Percentiles rank a stretch among this genome's conserved stretches.
Evolutionary conservation across 92 coral and sea anemone genomes (phyloP).

Genomic region (Plumapathes pennacea): DNA sequence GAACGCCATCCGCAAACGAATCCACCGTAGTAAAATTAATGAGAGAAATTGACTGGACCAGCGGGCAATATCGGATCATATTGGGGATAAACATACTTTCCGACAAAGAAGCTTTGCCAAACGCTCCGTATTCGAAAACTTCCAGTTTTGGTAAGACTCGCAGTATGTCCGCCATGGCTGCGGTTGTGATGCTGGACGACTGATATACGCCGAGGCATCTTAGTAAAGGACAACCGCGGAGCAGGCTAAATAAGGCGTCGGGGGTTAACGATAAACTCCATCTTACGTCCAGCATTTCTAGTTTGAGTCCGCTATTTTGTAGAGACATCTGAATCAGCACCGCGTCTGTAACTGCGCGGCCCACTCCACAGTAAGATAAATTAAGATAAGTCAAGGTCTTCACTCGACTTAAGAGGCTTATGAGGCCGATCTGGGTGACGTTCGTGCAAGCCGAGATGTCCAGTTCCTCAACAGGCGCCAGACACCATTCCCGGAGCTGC

Average conservation of each 20-base stretch:
- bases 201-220: conserved; percentile 96
- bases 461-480: conserved; percentile 82
- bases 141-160: conserved; percentile 82
- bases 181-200: conserved; percentile 86
- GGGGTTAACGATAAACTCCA: conserved; percentile 97
- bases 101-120: conserved; percentile 96
- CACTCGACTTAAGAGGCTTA: conserved; percentile 76
- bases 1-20: conserved; percentile 74
- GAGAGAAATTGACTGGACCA: conserved; percentile 73
- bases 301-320: conserved; percentile 65
- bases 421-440: conserved; percentile 83
- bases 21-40: conserved; percentile 92
- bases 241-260: conserved; percentile 79
- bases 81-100: conserved; percentile 94
- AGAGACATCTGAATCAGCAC: conserved; percentile 89
- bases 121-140: conserved; percentile 94
- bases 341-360: conserved; percentile 96
- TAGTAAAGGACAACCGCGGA: conserved; percentile 71
- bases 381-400: conserved; percentile 80
- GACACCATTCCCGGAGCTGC: conserved; percentile 75
- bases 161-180: conserved; percentile 95
- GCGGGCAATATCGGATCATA: conserved; percentile 81
- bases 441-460: conserved; percentile 98
- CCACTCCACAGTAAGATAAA: conserved; percentile 95
- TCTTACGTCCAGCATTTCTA: conserved; percentile 95